Conservation (phyloP, 1,140 invertebrate genomes). For the Amyelois transitella region DNA sequence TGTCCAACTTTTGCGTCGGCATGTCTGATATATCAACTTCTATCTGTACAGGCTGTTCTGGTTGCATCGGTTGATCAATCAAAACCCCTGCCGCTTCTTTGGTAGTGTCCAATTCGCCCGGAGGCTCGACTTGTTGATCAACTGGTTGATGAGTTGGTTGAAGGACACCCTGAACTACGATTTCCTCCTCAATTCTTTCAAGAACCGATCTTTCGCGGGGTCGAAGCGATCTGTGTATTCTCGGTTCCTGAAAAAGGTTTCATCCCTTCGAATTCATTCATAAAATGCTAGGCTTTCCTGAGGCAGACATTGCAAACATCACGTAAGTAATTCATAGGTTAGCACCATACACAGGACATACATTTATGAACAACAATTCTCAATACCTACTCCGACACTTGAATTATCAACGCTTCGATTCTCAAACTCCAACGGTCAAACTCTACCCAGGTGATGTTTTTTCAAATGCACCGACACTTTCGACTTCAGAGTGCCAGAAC, state of each 20-base stretch:
- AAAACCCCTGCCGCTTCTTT: neutral
- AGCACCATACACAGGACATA: too few relatives aligned
- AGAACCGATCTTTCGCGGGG: conserved; percentile 12
- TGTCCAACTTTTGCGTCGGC: conserved; percentile 38
- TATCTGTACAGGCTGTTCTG: neutral
- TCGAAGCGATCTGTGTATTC: conserved; percentile 5
- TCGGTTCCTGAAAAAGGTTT: conserved; percentile 11
- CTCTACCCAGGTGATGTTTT: too few relatives aligned
- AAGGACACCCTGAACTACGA: neutral
- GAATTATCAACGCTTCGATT: too few relatives aligned
- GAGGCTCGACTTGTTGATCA: conserved; percentile 9
- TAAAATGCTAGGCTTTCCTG: too few relatives aligned
- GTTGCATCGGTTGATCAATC: neutral
- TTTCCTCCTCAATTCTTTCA: conserved; percentile 28
- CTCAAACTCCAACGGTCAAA: too few relatives aligned
- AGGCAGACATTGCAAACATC: too few relatives aligned
- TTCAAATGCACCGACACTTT: too few relatives aligned
- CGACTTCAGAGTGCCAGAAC: too few relatives aligned
- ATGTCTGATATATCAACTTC: conserved; percentile 30
- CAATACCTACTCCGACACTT: too few relatives aligned
- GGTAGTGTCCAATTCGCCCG: neutral
- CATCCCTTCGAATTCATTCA: too few relatives aligned
- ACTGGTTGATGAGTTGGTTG: neutral
- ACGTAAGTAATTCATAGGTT: too few relatives aligned
- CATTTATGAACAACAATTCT: too few relatives aligned